Conservation (phyloP, 92 coral and sea anemone genomes). For the Umimayanthus chanpuru region DNA sequence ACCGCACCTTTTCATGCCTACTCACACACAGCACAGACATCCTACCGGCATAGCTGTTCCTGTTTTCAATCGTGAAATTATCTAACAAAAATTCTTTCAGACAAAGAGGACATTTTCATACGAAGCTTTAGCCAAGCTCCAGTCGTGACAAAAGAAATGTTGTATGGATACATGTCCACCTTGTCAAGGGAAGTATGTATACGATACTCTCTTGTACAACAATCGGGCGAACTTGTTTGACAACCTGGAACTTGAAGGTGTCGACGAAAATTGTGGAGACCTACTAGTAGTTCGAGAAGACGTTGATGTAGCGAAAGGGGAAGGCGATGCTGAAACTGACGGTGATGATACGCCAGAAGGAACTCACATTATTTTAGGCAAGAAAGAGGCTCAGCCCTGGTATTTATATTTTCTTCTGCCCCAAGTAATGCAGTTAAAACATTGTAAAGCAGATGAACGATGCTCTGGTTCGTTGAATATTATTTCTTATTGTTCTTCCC, state of each 20-base stretch:
- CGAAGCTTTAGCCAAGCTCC: slow-evolving; percentile 30
- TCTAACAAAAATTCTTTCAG: not conserved
- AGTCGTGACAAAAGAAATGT: slow-evolving; percentile 22
- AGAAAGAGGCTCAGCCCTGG: no score
- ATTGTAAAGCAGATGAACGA: no score
- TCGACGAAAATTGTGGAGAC: not conserved
- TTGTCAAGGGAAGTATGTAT: slow-evolving; percentile 10
- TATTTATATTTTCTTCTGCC: no score
- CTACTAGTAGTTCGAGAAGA: not conserved
- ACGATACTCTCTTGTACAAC: not conserved
- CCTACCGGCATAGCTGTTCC: not conserved
- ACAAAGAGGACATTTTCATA: slow-evolving; percentile 21
- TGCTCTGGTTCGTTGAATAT: no score
- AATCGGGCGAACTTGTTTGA: not conserved
- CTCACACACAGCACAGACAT: not conserved
- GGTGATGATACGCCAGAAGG: no score
- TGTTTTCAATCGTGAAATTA: not conserved
- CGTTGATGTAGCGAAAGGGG: not conserved
- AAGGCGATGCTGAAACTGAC: not conserved
- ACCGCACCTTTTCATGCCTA: no score
- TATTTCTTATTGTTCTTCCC: no score
- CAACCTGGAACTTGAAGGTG: no score
- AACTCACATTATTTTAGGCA: no score
- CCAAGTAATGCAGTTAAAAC: no score
- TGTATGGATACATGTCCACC: not conserved